Evolutionary conservation across 2,888 invertebrate species (phyloP), one percentile per base, ranked within the genome.

Genomic region (Agrochola macilenta): DNA sequence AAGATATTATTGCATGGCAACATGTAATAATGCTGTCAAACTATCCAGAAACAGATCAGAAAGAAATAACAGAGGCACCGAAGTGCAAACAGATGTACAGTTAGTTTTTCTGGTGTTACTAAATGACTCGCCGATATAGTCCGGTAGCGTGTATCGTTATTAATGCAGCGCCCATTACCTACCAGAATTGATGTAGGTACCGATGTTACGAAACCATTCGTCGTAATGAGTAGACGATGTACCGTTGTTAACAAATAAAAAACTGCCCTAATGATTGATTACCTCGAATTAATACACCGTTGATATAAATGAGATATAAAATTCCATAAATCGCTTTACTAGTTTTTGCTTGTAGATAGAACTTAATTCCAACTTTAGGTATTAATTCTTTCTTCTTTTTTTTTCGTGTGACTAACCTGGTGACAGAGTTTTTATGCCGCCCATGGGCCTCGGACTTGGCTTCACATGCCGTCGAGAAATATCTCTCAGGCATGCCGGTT

Each of bases 81-180:
- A 93, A 93, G 95, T 95, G 95, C 93, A 93, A 95, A 95, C 92
- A 90, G 81, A 90, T 79, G 74, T 93, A 96, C 96, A 94, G 96
- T 96, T 96, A 95, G 84, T 89, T 93, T 92, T 91, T 92, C 91
- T 90, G 91, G 92, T 90, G 92, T 91, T 91, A 90, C 87, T 90
- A 83, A 93, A 91, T 91, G 89, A 91, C 90, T 91, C 90, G 91
- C 90, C 85, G 87, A 92, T 92, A 92, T 89, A 91, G 90, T 89
- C 89, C 89, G 88, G 88, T 89, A 91, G 90, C 89, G 90, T 90
- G 89, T 90, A 90, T 91, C 89, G 91, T 92, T 90, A 91, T 85
- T 89, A 89, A 92, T 91, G 89, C 90, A 89, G 82, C 83, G 88
- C 81, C 91, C 90, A 93, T 94, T 93, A 93, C 90, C 88, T 93